A percentile compares a stretch with the other conserved stretches of the same genome.
phyloP scores from a whole-genome alignment of 2,888 invertebrate genomes.

The Pyrrhosoma nymphula region DNA sequence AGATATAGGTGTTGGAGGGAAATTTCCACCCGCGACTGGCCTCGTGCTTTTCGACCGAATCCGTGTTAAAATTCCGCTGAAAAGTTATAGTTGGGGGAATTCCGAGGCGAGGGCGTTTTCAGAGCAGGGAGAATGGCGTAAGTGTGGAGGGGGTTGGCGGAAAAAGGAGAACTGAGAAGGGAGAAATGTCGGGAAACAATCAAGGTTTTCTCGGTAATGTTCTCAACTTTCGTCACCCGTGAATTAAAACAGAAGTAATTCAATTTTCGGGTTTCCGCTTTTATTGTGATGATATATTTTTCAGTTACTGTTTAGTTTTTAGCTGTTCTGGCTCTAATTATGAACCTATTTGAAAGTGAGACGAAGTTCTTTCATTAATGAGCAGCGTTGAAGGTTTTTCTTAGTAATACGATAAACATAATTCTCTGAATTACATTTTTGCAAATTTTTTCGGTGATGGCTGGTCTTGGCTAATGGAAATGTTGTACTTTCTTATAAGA shows the following conservation, averaged over 20 bases:
- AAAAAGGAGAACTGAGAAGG: background rate
- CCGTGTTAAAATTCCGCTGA: background rate
- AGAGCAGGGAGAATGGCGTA: background rate
- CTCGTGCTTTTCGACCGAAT: background rate
- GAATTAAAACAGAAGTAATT: slow-evolving; percentile 32
- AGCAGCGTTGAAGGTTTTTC: background rate
- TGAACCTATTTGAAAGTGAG: too few species aligned
- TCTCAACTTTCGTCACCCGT: background rate
- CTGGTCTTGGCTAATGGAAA: background rate
- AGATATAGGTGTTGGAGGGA: background rate
- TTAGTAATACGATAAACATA: background rate
- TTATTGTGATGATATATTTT: slow-evolving; percentile 22
- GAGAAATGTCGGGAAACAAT: background rate
- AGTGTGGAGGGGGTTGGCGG: background rate
- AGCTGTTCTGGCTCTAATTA: background rate
- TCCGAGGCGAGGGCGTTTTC: background rate
- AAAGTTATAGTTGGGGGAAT: background rate
- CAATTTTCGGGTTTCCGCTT: background rate
- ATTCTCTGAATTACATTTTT: background rate
- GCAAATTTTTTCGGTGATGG: too few species aligned
- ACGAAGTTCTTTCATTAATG: background rate
- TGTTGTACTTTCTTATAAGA: background rate
- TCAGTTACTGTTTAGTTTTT: background rate
- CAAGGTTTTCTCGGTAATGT: background rate
- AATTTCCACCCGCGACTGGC: background rate